Conservation (phyloP, 2,888 invertebrate species). For the Apamea monoglypha region DNA sequence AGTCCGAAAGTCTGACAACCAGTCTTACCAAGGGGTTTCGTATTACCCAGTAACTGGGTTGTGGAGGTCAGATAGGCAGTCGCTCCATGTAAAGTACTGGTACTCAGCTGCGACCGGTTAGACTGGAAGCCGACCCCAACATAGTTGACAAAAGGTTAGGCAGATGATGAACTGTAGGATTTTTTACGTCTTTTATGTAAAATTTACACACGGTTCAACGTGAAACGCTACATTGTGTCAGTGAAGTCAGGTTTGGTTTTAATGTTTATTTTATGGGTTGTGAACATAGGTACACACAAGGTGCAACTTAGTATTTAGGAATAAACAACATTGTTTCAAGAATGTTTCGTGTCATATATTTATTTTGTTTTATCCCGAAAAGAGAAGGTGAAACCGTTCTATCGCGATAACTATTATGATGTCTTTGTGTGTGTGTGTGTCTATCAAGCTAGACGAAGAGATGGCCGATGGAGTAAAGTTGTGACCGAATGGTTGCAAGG, state of each 20-base stretch:
- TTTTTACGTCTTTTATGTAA: conserved; percentile 1
- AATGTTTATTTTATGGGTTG: conserved; percentile 1
- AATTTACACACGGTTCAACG: neutral
- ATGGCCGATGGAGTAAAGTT: no score
- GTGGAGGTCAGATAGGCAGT: no score
- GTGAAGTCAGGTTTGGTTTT: conserved; percentile 1
- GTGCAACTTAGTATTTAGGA: neutral
- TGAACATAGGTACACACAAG: neutral
- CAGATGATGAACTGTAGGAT: no score
- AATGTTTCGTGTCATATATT: neutral
- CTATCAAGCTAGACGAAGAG: no score
- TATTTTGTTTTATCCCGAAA: neutral
- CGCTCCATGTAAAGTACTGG: no score
- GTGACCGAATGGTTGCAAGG: no score
- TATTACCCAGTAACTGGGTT: no score
- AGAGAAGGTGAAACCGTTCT: neutral
- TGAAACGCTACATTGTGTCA: conserved; percentile 4
- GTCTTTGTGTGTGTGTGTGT: neutral
- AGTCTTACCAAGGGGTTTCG: no score
- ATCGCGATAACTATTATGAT: neutral
- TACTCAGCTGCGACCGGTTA: no score
- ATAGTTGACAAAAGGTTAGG: no score
- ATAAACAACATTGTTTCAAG: neutral
- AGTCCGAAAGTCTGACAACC: no score
- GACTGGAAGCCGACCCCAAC: no score